Evolutionary conservation across 2,797 vertebrate species (phyloP).

Genomic region (Macroramphosus scolopax): DNA sequence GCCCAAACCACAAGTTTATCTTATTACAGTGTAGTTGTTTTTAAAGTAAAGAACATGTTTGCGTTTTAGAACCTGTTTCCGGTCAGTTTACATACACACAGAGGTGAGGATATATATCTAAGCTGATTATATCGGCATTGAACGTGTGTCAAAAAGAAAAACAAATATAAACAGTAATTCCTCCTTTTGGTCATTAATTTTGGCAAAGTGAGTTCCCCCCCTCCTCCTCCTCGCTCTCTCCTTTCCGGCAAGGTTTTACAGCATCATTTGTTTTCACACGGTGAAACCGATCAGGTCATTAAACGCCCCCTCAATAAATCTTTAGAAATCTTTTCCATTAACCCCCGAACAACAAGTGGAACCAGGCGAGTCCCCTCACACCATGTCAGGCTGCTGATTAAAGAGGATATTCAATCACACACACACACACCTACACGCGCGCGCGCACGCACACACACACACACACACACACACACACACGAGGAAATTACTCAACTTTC

Average conservation of each 20-base stretch:
- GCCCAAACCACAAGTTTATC: too few relatives aligned
- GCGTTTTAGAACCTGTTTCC: too few relatives aligned
- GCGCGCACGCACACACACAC: too few relatives aligned
- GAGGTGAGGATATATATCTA: too few relatives aligned
- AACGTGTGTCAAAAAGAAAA: conserved; percentile 41
- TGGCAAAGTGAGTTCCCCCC: conserved; percentile 30
- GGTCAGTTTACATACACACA: too few relatives aligned
- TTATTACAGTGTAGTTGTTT: too few relatives aligned
- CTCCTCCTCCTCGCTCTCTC: not conserved
- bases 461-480: conserved; percentile 15
- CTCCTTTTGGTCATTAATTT: too few relatives aligned
- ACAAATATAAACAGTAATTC: conserved; percentile 59
- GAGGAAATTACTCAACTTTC: conserved; percentile 21
- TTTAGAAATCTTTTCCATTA: conserved; percentile 76
- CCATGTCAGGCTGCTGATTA: conserved; percentile 65
- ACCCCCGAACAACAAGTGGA: conserved; percentile 71
- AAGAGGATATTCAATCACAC: too few relatives aligned
- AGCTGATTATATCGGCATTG: not conserved
- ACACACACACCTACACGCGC: too few relatives aligned
- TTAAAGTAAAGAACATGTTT: too few relatives aligned
- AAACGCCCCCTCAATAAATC: conserved; percentile 80
- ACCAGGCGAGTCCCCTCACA: conserved; percentile 66
- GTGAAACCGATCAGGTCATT: conserved; percentile 77
- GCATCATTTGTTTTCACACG: conserved; percentile 75
- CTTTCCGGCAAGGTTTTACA: conserved; percentile 64